phyloP scores from a whole-genome alignment of 2,888 invertebrate species.

The Nomada ferruginata region DNA sequence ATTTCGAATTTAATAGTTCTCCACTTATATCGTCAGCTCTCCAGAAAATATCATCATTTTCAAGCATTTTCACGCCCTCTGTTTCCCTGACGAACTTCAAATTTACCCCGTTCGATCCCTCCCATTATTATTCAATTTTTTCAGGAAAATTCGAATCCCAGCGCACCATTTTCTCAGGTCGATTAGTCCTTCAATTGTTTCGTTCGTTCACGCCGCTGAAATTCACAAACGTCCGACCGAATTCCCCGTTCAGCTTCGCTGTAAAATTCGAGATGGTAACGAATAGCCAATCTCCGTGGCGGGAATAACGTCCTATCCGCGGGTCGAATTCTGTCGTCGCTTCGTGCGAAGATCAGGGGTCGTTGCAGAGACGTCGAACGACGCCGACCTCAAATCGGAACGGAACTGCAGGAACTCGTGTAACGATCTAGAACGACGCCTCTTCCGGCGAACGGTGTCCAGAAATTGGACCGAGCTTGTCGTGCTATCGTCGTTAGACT shows the following conservation, averaged over 20 bases:
- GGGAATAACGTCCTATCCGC: conserved; percentile 52
- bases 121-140: too few species aligned
- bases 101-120: too few species aligned
- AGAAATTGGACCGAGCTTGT: conserved; percentile 34
- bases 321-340: conserved; percentile 25
- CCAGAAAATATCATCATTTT: too few species aligned
- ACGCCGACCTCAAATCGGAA: conserved; percentile 36
- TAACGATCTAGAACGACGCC: conserved; percentile 38
- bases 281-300: conserved; percentile 72
- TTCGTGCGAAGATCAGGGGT: conserved; percentile 42
- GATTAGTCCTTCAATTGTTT: background rate
- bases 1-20: too few species aligned
- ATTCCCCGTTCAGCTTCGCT: conserved; percentile 31
- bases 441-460: conserved; percentile 29
- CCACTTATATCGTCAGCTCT: too few species aligned
- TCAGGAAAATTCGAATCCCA: too few species aligned
- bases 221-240: conserved; percentile 10
- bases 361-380: conserved; percentile 20
- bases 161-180: background rate
- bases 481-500: background rate
- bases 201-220: background rate
- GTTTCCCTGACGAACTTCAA: too few species aligned
- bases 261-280: conserved; percentile 53
- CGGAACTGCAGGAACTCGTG: conserved; percentile 29
- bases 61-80: too few species aligned